Base-by-base conservation (phyloP, 2,888 invertebrate species). In the Mimas tiliae region DNA sequence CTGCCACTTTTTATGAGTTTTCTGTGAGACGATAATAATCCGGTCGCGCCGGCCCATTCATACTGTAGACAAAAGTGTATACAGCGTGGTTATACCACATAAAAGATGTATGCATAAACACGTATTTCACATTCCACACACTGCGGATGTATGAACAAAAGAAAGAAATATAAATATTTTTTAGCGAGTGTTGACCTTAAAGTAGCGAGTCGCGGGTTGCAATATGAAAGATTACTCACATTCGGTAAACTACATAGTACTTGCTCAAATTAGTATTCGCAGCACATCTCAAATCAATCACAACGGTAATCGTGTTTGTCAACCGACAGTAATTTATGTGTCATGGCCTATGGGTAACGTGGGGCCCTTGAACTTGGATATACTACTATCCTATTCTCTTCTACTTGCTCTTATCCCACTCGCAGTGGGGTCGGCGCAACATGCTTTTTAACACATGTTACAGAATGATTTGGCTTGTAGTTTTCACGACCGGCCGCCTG, bases 291-390 rank as follows among this genome's bases (percentile, higher is more conserved):
- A 72, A 70, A 73, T 80, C 82, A 79, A 82, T 81, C 80, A 75
- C 78, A 77, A 73, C 70, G 73, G 73, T 70, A 76, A 76, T 72
- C 73, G 75, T 75, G 82, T 84, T 86, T 83, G 87, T 82, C 78
- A 80, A 81, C 73, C 75, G 75, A 79, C 74, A 73, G 72, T 75
- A 75, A 82, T 82, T 84, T 82, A 81, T 83, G 81, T 86, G 86
- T 85, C 85, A 85, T 75, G 45, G 45, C 14, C 45, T 11, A 45
- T 45, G 81, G 81, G 69, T 77, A 78, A 70, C 73, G 72, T 45
- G 27, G 45, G 63, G 52, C 65, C 69, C 65, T 71, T 77, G 70
- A 78, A 77, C 74, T 72, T 73, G 65, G 51, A 34, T 64, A 68
- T 50, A 42, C n/a, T n/a, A n/a, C n/a, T n/a, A n/a, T n/a, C n/a